Evolutionary conservation across 2,113 vertebrate genomes (phyloP).

Genomic region (Chiloscyllium plagiosum): DNA sequence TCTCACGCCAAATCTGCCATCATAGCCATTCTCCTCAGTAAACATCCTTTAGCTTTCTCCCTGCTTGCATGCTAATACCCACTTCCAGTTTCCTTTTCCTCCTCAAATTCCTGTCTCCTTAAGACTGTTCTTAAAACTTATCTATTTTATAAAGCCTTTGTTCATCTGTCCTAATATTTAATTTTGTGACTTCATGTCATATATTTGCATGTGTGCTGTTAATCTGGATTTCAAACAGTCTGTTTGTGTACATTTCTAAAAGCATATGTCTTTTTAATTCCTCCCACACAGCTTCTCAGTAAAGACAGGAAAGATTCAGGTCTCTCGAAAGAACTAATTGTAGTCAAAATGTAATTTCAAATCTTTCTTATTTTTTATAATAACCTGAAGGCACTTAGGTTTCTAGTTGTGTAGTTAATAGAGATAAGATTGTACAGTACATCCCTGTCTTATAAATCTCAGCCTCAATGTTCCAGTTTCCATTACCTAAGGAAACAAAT

Average conservation of each 20-base stretch:
- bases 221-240: neutral
- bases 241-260: neutral
- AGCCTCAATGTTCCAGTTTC: conserved; percentile 6
- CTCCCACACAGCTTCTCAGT: neutral
- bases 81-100: neutral
- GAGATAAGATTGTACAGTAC: neutral
- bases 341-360: conserved; percentile 16
- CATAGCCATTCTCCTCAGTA: no score
- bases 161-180: neutral
- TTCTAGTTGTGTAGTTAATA: neutral
- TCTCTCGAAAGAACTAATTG: neutral
- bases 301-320: neutral
- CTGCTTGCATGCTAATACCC: no score
- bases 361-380: neutral
- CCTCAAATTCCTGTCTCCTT: neutral
- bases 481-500: conserved; percentile 26
- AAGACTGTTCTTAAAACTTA: neutral
- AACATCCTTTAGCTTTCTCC: no score
- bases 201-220: neutral
- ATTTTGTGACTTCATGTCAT: neutral
- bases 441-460: neutral
- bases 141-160: neutral
- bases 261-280: neutral
- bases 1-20: no score
- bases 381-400: neutral